Conservation (phyloP, 2,797 vertebrate genomes). For the Staurois parvus region DNA sequence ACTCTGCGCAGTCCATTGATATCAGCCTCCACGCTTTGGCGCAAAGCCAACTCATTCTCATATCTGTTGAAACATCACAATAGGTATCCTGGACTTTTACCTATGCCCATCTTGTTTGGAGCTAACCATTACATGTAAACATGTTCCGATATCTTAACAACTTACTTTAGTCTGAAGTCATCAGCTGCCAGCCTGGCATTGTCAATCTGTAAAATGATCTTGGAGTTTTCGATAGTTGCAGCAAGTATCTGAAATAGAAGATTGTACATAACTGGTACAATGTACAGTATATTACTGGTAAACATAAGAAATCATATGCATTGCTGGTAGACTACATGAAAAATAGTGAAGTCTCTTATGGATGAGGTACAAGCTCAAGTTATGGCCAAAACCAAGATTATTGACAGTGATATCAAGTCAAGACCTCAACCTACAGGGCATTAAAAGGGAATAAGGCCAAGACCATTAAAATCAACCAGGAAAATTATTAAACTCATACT, state of each 20-base stretch:
- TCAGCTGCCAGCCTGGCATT: conserved; percentile 54
- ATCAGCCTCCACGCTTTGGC: conserved; percentile 54
- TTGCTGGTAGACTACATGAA: no score
- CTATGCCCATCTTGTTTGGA: not conserved
- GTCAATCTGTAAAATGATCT: conserved; percentile 31
- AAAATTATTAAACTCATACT: no score
- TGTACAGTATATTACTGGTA: no score
- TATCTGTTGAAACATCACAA: conserved; percentile 30
- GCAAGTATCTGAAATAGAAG: conserved; percentile 25
- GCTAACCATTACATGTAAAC: not conserved
- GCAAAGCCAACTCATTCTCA: conserved; percentile 51
- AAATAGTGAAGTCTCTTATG: no score
- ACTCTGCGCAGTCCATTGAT: conserved; percentile 51
- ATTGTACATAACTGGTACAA: not conserved
- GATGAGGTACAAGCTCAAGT: no score
- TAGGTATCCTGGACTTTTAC: not conserved
- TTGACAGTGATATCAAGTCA: no score
- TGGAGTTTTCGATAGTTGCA: conserved; percentile 41
- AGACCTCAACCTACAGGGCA: no score
- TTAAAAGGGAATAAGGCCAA: no score
- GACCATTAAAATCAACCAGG: no score
- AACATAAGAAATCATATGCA: no score
- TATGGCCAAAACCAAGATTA: no score
- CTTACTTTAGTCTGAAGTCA: conserved; percentile 57
- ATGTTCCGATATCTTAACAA: not conserved